phyloP scores from a whole-genome alignment of 2,797 vertebrate genomes.

The Sparus aurata region DNA sequence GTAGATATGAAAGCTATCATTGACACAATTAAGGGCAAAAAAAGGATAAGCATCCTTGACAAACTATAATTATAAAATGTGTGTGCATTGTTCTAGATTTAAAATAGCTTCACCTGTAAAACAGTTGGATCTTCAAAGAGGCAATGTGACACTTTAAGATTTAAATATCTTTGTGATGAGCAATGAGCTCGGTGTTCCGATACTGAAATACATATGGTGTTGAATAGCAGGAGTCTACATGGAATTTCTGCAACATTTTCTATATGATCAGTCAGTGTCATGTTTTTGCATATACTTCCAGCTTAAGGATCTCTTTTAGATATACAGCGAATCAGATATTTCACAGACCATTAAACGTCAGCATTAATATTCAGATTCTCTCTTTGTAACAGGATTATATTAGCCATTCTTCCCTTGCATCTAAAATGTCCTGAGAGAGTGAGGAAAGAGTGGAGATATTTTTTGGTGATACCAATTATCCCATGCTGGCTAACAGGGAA shows the following conservation, averaged over 20 bases:
- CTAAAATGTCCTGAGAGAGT: constrained; percentile 17
- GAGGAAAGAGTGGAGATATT: background rate
- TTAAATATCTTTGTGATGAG: too few species aligned
- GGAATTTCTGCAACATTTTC: background rate
- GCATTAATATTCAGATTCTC: background rate
- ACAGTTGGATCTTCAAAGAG: background rate
- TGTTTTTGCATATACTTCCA: background rate
- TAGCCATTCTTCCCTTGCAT: background rate
- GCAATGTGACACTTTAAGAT: background rate
- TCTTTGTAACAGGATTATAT: constrained; percentile 16
- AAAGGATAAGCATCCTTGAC: background rate
- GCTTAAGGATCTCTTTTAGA: background rate
- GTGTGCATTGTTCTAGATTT: background rate
- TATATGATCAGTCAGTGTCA: background rate
- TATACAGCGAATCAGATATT: background rate
- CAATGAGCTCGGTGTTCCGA: background rate
- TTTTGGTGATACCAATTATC: constrained; percentile 40
- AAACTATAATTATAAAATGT: background rate
- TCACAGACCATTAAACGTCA: constrained; percentile 8
- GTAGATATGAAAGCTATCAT: background rate
- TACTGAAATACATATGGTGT: background rate
- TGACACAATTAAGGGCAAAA: background rate
- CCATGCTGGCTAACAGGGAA: constrained; percentile 20
- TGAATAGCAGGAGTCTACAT: background rate
- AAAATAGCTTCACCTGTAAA: background rate